phyloP scores from a whole-genome alignment of 2,797 vertebrate genomes.

The Clarias fuscus region DNA sequence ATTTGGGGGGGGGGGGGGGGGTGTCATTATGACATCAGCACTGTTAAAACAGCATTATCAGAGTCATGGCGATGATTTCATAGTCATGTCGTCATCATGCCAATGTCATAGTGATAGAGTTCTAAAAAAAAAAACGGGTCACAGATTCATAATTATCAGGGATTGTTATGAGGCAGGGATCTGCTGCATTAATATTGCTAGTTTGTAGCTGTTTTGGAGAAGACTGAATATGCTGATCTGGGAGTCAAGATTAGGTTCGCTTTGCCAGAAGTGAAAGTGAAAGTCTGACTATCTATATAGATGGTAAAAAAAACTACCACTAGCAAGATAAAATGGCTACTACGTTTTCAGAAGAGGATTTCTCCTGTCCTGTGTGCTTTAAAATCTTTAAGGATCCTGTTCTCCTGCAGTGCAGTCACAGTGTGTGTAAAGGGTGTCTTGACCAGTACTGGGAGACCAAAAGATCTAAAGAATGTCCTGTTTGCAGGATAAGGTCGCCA shows the following conservation, averaged over 20 bases:
- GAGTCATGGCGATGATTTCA: too few species aligned
- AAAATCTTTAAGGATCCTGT: slow-evolving; percentile 73
- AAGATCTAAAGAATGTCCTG: slow-evolving; percentile 4
- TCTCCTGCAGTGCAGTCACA: slow-evolving; percentile 72
- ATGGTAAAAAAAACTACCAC: neutral
- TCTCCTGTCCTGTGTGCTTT: slow-evolving; percentile 73
- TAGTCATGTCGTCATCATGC: too few species aligned
- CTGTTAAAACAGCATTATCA: too few species aligned
- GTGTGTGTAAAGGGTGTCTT: slow-evolving; percentile 73
- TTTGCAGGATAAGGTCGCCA: neutral
- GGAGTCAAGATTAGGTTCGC: neutral
- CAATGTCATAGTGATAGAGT: too few species aligned
- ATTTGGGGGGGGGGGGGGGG: too few species aligned
- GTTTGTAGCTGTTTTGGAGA: neutral
- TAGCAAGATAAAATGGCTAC: neutral
- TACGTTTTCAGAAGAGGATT: slow-evolving; percentile 46
- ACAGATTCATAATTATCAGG: neutral
- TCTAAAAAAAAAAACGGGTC: neutral
- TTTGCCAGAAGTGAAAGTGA: slow-evolving; percentile 11
- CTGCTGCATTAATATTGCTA: neutral
- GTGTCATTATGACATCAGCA: too few species aligned
- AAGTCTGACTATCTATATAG: neutral
- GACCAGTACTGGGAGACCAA: slow-evolving; percentile 63
- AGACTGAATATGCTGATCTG: neutral
- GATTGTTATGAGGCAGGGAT: neutral